A percentile compares a stretch with the other conserved stretches of the same genome.
Evolutionary conservation across 2,888 invertebrate genomes (phyloP).

Genomic region (Acanthoscelides obtectus): DNA sequence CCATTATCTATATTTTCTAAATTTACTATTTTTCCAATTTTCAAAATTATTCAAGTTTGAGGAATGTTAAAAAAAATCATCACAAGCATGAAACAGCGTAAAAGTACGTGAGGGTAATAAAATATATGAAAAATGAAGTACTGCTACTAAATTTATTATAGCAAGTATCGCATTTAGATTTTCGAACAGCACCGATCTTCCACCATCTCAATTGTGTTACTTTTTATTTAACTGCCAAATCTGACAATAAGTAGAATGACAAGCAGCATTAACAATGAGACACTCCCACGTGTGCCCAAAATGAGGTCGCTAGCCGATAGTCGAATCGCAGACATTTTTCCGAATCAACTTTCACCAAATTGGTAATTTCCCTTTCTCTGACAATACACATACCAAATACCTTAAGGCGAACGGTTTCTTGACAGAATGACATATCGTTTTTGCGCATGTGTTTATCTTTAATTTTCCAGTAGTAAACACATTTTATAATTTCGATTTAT

Average conservation of each 20-base stretch:
- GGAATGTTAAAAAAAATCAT: not conserved
- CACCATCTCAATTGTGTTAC: constrained; percentile 14
- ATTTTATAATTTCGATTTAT: too few relatives aligned
- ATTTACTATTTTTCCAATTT: too few relatives aligned
- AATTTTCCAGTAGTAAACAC: too few relatives aligned
- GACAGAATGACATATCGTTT: not conserved
- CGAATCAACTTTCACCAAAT: not conserved
- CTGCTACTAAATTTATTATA: not conserved
- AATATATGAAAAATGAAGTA: not conserved
- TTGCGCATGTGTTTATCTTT: too few relatives aligned
- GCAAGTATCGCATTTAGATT: not conserved
- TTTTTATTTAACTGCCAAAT: constrained; percentile 21
- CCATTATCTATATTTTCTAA: too few relatives aligned
- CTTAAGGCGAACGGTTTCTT: not conserved
- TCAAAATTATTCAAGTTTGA: too few relatives aligned
- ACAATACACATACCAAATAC: not conserved
- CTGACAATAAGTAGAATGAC: constrained; percentile 34
- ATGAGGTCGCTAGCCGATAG: not conserved
- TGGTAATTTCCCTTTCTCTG: not conserved
- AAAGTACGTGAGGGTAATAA: not conserved
- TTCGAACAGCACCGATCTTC: not conserved
- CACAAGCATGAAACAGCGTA: not conserved
- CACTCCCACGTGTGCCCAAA: not conserved
- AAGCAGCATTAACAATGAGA: constrained; percentile 36
- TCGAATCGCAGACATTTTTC: not conserved